Conservation (phyloP, 1,140 invertebrate genomes). For the Drosophila tani region DNA sequence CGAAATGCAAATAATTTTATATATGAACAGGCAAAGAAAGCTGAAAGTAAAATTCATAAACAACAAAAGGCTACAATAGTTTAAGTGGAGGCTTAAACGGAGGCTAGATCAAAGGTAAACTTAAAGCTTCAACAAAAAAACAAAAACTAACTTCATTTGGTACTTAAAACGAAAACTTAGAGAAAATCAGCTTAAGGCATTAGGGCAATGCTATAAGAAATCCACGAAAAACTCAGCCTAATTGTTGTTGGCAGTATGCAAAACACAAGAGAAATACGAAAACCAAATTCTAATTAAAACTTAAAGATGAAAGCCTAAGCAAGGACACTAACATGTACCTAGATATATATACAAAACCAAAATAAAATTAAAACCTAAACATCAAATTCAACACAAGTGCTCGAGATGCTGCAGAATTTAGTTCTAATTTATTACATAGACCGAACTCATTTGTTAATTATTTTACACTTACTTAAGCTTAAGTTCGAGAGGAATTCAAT, state of each 20-base stretch:
- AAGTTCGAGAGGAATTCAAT: slow-evolving; percentile 31
- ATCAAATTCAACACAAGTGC: slow-evolving; percentile 73
- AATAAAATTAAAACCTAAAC: slow-evolving; percentile 25
- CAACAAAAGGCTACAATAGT: slow-evolving; percentile 50
- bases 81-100: slow-evolving; percentile 47
- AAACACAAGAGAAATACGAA: slow-evolving; percentile 39
- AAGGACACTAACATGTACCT: slow-evolving; percentile 82
- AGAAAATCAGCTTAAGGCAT: slow-evolving; percentile 55
- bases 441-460: slow-evolving; percentile 49
- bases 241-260: slow-evolving; percentile 69
- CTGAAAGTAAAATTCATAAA: slow-evolving; percentile 36
- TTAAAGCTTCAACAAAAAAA: slow-evolving; percentile 37
- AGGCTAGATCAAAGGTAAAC: slow-evolving; percentile 53
- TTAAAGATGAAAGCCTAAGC: slow-evolving; percentile 70
- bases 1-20: slow-evolving; percentile 80
- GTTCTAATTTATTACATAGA: slow-evolving; percentile 46
- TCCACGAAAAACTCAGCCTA: slow-evolving; percentile 60
- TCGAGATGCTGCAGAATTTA: slow-evolving; percentile 74
- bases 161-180: slow-evolving; percentile 38
- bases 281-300: slow-evolving; percentile 58
- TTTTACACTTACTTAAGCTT: slow-evolving; percentile 41
- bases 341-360: slow-evolving; percentile 79
- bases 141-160: slow-evolving; percentile 27
- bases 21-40: slow-evolving; percentile 50
- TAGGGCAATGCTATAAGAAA: slow-evolving; percentile 53